A percentile compares a stretch with the other conserved stretches of the same genome.
phyloP scores from a whole-genome alignment of 2,888 invertebrate genomes.

The Omphaloscelis lunosa region DNA sequence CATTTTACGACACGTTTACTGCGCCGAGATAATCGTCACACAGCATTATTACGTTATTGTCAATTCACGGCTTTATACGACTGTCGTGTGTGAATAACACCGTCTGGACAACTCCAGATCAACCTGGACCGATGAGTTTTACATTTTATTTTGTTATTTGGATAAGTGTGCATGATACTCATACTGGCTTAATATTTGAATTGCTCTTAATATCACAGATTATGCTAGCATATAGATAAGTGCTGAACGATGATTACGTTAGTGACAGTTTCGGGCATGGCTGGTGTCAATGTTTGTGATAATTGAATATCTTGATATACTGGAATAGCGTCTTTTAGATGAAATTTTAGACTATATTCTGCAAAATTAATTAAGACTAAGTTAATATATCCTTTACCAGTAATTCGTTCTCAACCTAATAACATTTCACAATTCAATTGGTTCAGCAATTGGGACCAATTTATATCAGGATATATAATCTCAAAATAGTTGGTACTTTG shows the following conservation, averaged over 20 bases:
- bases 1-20: constrained; percentile 69
- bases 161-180: background rate
- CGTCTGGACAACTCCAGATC: constrained; percentile 40
- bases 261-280: background rate
- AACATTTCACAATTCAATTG: constrained; percentile 68
- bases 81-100: constrained; percentile 57
- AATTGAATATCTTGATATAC: background rate
- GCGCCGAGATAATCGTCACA: constrained; percentile 69
- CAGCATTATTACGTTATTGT: constrained; percentile 70
- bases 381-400: constrained; percentile 2
- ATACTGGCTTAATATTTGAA: background rate
- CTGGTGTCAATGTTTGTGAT: background rate
- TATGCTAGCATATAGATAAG: too few species aligned
- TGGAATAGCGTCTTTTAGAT: background rate
- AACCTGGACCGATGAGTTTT: constrained; percentile 38
- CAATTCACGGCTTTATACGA: constrained; percentile 64
- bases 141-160: constrained; percentile 20
- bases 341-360: background rate
- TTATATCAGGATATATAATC: constrained; percentile 69
- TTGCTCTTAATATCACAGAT: background rate
- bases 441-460: constrained; percentile 66
- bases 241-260: background rate
- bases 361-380: background rate
- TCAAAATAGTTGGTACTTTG: constrained; percentile 63
- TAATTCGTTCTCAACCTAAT: constrained; percentile 42